Evolutionary conservation across 1,140 invertebrate genomes (phyloP).

Genomic region (Venustaconcha ellipsiformis): DNA sequence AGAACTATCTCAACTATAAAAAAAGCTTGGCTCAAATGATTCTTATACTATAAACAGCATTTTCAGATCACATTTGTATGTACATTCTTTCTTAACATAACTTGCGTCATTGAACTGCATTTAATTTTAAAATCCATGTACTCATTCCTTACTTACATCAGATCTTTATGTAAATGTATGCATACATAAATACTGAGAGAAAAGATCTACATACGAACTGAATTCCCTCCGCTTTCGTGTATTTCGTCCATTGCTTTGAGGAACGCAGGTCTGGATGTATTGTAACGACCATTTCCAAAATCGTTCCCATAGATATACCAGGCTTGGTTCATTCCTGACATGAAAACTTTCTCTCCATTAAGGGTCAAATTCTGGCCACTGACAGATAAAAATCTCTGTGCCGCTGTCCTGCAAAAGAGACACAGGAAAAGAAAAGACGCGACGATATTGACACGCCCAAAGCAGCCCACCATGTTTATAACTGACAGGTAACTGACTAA

Average conservation of each 20-base stretch:
- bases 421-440: background rate
- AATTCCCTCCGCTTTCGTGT: slow-evolving; percentile 58
- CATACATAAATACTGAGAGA: too few species aligned
- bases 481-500: too few species aligned
- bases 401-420: background rate
- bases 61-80: too few species aligned
- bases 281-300: slow-evolving; percentile 62
- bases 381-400: slow-evolving; percentile 19
- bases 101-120: too few species aligned
- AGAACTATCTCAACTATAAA: background rate
- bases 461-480: too few species aligned
- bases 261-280: slow-evolving; percentile 37
- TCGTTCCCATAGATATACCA: slow-evolving; percentile 53
- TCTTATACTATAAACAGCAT: background rate
- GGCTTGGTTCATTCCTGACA: slow-evolving; percentile 65
- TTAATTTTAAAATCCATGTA: too few species aligned
- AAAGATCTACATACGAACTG: slow-evolving; percentile 47
- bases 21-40: background rate
- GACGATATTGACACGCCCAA: background rate
- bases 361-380: slow-evolving; percentile 23
- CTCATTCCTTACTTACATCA: too few species aligned
- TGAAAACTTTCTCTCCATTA: slow-evolving; percentile 61
- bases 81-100: background rate
- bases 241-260: slow-evolving; percentile 58
- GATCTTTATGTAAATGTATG: too few species aligned